phyloP scores from a whole-genome alignment of 2,888 invertebrate genomes.

The Drosophila mercatorum region DNA sequence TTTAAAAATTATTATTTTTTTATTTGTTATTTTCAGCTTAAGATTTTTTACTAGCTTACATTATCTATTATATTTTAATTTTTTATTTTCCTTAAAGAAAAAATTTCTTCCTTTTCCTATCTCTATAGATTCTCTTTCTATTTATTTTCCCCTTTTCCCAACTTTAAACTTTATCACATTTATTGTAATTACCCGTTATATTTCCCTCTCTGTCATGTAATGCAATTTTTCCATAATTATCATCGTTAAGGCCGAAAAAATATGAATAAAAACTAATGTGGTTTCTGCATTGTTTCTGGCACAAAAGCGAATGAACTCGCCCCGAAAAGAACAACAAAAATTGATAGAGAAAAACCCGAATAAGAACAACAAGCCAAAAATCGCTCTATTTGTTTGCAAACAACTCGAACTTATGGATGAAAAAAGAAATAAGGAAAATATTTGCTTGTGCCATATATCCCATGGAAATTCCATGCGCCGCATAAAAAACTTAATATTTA shows the following conservation, averaged over 20 bases:
- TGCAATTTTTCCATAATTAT: slow-evolving; percentile 60
- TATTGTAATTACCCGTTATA: slow-evolving; percentile 8
- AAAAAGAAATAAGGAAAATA: slow-evolving; percentile 40
- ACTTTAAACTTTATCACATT: not conserved
- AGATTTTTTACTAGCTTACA: no score
- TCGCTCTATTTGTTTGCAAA: slow-evolving; percentile 63
- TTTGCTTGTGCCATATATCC: slow-evolving; percentile 69
- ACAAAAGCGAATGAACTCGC: slow-evolving; percentile 73
- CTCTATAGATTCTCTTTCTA: not conserved
- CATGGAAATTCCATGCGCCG: slow-evolving; percentile 56
- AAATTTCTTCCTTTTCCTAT: not conserved
- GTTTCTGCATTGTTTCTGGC: slow-evolving; percentile 61
- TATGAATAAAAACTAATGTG: slow-evolving; percentile 30
- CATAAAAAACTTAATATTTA: slow-evolving; percentile 24
- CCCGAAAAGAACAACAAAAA: slow-evolving; percentile 7
- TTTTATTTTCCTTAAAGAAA: not conserved
- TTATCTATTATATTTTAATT: no score
- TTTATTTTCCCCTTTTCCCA: not conserved
- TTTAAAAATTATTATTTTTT: no score
- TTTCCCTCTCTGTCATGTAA: not conserved
- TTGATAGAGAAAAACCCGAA: slow-evolving; percentile 12
- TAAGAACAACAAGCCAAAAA: slow-evolving; percentile 38
- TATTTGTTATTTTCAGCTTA: no score
- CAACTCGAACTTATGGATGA: slow-evolving; percentile 46
- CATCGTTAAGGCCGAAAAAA: slow-evolving; percentile 31